Evolutionary conservation across 2,888 invertebrate genomes (phyloP), one percentile per base, ranked within the genome.

Genomic region (Meloe dianella): DNA sequence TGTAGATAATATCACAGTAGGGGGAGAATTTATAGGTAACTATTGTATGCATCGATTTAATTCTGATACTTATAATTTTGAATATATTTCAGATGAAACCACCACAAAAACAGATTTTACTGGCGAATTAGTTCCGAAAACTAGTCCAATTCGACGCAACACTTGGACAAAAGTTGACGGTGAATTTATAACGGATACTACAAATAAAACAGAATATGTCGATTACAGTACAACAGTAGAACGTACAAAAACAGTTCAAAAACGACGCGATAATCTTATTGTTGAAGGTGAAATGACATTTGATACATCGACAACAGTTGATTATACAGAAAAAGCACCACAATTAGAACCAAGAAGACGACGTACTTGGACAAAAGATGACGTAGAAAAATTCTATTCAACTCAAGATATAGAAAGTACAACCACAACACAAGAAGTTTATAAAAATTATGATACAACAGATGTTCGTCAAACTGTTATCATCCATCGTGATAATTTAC

Each of bases 151-250:
- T 59, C 85, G 92, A 73, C 87, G 92, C 63, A 91, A 92, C 77
- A 93, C 92, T 1, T 92, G 89, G 86, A 92, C 92, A 0, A 92
- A 92, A 81, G 84, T 91, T 57, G 92, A 91, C 83, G 92, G 92
- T 32, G 92, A 92, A 64, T 89, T 92, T 82, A 86, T 83, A 56
- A 89, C 89, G 54, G 90, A 91, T 74, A 92, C 92, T 5, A 92
- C 92, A 20, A 87, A 85, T 61, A 86, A 87, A 80, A 86, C 89
- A 0, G 91, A 92, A 82, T 92, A 86, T 76, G 84, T 91, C 65
- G 90, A 91, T 80, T 88, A 89, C 76, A 88, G 87, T 17, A 85
- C 86, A 4, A 80, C 81, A 14, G 82, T 86, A 2, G 89, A 91
- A 80, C 86, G 87, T 71, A 88, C 89, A 27, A 88, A 87, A 66